Evolutionary conservation across 2,888 invertebrate species (phyloP), one percentile per base, ranked within the genome.

Genomic region (Diaprepes abbreviatus): DNA sequence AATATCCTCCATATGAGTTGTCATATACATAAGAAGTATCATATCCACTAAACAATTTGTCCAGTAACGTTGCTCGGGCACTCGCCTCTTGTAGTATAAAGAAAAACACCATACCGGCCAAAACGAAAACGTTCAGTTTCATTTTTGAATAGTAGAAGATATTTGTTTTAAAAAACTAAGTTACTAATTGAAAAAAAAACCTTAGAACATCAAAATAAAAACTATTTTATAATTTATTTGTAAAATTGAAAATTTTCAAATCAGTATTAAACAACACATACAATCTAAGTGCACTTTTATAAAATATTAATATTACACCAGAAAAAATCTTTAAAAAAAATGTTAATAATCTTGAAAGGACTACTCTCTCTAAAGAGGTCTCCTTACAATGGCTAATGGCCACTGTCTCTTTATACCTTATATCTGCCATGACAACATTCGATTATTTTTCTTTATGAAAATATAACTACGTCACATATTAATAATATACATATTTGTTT

Each of bases 41-140:
- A 54, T 66, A 66, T 28, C 71, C 71, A 9, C 48, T 36, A 24
- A 71, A 71, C 28, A 71, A 36, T 63, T 66, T 71, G 21, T 62
- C 63, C n/a, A 50, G 62, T 17, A 71, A 71, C 14, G 66, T 40
- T 10, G 66, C n/a, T 17, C 14, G 9, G 12, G 33, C 64, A 28
- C 10, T 19, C 1, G 48, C 17, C 16, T 43, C 33, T 4, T 16
- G 16, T 38, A 45, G 19, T 52, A 38, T 38, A 1, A 33, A 9
- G 12, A 21, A 31, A 12, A 62, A 10, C 19, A 52, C 10, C 14
- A 62, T 1, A 17, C 5, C 52, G 14, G 24, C 2, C 14, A 17
- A 36, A 36, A 28, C 1, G 12, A 38, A 4, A 36, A 52, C 9
- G 38, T 48, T 31, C 9, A 38, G 6, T 16, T 52, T 62, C 50